Evolutionary conservation across 2,113 vertebrate species (phyloP), one percentile per base, ranked within the genome.

Genomic region (Talpa occidentalis): DNA sequence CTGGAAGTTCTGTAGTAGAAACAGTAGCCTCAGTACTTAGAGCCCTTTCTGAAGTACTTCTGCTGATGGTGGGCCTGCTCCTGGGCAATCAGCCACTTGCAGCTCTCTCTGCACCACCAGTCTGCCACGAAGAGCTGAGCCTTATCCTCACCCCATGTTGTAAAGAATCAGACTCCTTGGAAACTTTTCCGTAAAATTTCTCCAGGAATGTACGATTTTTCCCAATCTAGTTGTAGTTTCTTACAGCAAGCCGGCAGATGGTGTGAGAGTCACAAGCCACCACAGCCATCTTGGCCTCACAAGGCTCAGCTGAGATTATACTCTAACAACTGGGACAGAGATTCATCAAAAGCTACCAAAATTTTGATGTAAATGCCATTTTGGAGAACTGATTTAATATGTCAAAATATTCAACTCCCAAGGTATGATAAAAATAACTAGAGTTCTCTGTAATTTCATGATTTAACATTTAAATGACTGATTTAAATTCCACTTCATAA

Each of bases 351-450:
- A 59, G 88, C 42, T 81, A 47, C 67, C 40, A 59, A 54, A 87
- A 73, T 86, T 86, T 81, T 87, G 52, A 90, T 73, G 30, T 78
- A 82, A 90, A 67, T 90, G 80, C 35, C 74, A 62, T 81, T 94
- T 84, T 81, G 35, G 62, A 90, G 59, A 88, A 35, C 73, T 78
- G 42, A 86, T 56, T 82, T 77, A 91, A 85, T 85, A 64, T 80
- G 87, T 93, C 82, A 85, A 79, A 88, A 94, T 89, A 77, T 91
- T 90, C 88, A 73, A 22, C 59, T 82, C 69, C 90, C 81, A 73
- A 82, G 26, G 30, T 82, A 76, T 77, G 62, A 95, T 79, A 87
- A 93, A 87, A 90, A 93, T 74, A 87, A 73, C 60, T 26, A 70
- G 81, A 66, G 30, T 87, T 90, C 32, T 88, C 66, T 88, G 56